Evolutionary conservation across 2,888 invertebrate genomes (phyloP).

Genomic region (Sarcophaga carnaria): DNA sequence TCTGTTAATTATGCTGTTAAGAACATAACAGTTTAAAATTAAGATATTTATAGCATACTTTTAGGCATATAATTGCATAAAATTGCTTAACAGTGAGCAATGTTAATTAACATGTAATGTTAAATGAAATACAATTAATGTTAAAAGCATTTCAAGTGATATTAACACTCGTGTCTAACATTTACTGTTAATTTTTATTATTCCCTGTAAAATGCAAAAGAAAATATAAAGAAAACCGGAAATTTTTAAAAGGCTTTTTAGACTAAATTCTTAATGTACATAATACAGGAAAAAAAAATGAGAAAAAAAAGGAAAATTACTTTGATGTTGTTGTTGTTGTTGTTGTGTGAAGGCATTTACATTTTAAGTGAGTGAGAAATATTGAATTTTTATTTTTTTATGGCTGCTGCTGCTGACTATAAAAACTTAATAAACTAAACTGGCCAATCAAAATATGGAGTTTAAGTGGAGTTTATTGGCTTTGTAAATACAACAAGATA

Average conservation of each 20-base stretch:
- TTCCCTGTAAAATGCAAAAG: background rate
- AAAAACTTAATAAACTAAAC: constrained; percentile 25
- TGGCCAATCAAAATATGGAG: constrained; percentile 42
- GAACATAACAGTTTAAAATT: too few relatives aligned
- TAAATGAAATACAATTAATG: background rate
- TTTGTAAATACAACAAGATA: background rate
- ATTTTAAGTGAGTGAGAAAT: constrained; percentile 47
- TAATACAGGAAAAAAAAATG: background rate
- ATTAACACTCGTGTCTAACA: constrained; percentile 9
- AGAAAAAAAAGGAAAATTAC: constrained; percentile 5
- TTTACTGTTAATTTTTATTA: background rate
- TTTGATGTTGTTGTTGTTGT: constrained; percentile 53
- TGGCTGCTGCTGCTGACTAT: background rate
- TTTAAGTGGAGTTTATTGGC: constrained; percentile 56
- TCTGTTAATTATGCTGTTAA: too few relatives aligned
- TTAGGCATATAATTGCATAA: too few relatives aligned
- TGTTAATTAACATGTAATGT: too few relatives aligned
- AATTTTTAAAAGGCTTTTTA: constrained; percentile 38
- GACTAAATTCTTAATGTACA: background rate
- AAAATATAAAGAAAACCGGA: constrained; percentile 45
- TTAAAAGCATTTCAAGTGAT: background rate
- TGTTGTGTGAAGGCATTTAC: background rate
- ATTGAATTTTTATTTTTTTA: constrained; percentile 40
- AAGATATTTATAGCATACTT: too few relatives aligned
- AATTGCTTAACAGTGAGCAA: too few relatives aligned